Percentiles rank a stretch among this genome's conserved stretches.
Conservation (phyloP, 2,113 vertebrate genomes). For the Heloderma charlesbogerti region DNA sequence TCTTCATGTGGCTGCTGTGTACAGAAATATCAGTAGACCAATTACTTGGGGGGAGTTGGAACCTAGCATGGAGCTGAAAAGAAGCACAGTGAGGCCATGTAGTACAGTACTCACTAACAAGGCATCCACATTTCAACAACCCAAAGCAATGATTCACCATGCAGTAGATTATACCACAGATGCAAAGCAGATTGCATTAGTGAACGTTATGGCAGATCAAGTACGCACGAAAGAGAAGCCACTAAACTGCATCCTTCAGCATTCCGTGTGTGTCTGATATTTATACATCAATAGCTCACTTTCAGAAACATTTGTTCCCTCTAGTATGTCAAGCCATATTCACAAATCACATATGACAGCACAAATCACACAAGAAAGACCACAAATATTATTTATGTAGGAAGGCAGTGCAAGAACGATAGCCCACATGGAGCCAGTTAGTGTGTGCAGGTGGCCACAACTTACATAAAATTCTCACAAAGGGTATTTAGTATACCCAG, state of each 20-base stretch:
- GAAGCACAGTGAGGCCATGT: background rate
- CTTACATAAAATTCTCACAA: conserved; percentile 18
- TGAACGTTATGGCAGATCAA: conserved; percentile 36
- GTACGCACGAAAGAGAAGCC: conserved; percentile 44
- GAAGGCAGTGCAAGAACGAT: conserved; percentile 23
- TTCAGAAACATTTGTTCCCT: conserved; percentile 47
- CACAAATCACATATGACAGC: conserved; percentile 57
- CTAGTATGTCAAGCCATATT: conserved; percentile 41
- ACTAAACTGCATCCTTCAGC: conserved; percentile 46
- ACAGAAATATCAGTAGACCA: background rate
- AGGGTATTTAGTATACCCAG: background rate
- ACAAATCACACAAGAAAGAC: conserved; percentile 45
- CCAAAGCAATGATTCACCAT: conserved; percentile 32
- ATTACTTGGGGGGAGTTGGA: background rate
- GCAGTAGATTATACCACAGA: background rate
- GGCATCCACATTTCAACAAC: conserved; percentile 26
- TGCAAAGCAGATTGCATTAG: conserved; percentile 34
- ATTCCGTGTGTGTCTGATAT: conserved; percentile 43
- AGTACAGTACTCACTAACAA: conserved; percentile 34
- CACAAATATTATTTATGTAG: conserved; percentile 42
- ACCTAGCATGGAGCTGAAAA: background rate
- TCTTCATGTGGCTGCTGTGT: background rate
- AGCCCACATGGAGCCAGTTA: conserved; percentile 15
- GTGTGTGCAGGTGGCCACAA: background rate
- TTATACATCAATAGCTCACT: conserved; percentile 44